phyloP scores from a whole-genome alignment of 1,140 invertebrate genomes.

The Lamellibrachia luymesi region DNA sequence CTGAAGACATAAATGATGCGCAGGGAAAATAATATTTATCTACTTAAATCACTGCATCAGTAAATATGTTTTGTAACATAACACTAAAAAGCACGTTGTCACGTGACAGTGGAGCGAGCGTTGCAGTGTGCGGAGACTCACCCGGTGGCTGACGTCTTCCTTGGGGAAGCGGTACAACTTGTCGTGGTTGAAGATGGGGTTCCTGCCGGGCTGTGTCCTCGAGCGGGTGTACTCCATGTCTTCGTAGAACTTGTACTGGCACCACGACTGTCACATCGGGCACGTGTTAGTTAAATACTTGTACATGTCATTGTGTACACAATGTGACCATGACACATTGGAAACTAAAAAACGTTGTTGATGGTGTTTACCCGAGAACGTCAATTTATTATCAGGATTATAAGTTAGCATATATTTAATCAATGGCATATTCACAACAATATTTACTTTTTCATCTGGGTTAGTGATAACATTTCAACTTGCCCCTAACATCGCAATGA shows the following conservation, averaged over 20 bases:
- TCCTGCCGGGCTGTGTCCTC: background rate
- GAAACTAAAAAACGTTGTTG: background rate
- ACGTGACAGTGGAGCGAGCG: too few species aligned
- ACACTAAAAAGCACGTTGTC: too few species aligned
- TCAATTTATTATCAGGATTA: background rate
- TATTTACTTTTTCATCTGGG: background rate
- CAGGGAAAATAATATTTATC: too few species aligned
- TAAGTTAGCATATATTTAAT: too few species aligned
- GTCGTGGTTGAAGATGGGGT: background rate
- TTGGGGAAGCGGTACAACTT: constrained; percentile 9
- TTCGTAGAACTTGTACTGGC: constrained; percentile 10
- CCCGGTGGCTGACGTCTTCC: background rate
- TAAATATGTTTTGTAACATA: too few species aligned
- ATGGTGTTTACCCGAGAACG: background rate
- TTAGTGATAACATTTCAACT: background rate
- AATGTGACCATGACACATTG: too few species aligned
- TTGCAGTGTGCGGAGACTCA: background rate
- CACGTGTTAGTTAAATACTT: background rate
- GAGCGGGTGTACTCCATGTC: constrained; percentile 2
- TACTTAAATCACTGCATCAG: too few species aligned
- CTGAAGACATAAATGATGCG: too few species aligned
- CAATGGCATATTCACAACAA: background rate
- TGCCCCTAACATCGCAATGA: background rate
- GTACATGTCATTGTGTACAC: background rate
- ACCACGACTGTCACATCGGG: background rate